These are phyloP conservation scores for Montipora efflorescens DNA, from an alignment of 64 coral and sea anemone genomes.

Conservation along the genomic window DNA sequence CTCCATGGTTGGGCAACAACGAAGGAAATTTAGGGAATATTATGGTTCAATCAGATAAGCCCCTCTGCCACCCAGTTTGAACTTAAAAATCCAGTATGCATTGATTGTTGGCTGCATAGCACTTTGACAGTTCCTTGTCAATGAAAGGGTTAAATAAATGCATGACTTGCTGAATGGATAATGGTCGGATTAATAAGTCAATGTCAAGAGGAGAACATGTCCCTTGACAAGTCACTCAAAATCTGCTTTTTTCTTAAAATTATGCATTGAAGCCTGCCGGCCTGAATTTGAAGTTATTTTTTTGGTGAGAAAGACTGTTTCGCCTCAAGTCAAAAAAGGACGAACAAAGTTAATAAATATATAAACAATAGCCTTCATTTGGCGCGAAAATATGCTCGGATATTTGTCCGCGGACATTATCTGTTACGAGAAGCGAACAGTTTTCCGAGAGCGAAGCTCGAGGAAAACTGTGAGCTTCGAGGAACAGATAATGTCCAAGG, in stretches of 20 bases:
- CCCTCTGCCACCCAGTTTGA: background rate
- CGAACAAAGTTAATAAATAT: too few relatives aligned
- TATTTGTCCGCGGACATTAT: too few relatives aligned
- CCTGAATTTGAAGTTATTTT: background rate
- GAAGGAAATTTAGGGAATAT: background rate
- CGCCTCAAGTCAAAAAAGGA: background rate
- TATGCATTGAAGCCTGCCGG: background rate
- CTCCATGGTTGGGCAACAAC: slow-evolving; percentile 58
- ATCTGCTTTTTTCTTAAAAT: background rate
- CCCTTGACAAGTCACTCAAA: background rate
- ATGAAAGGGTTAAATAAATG: slow-evolving; percentile 4
- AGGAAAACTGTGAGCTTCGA: too few relatives aligned
- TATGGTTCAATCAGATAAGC: background rate
- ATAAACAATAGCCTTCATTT: too few relatives aligned
- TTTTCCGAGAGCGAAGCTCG: too few relatives aligned
- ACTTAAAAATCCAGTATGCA: too few relatives aligned
- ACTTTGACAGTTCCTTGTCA: slow-evolving; percentile 22
- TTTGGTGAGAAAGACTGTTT: background rate
- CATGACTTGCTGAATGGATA: background rate
- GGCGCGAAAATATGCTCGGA: too few relatives aligned
- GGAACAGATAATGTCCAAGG: too few relatives aligned
- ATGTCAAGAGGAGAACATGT: slow-evolving; percentile 32
- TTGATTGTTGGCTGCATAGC: slow-evolving; percentile 34
- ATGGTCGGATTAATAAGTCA: background rate
- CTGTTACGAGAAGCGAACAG: too few relatives aligned